Percentiles rank a stretch among this genome's conserved stretches.
Evolutionary conservation across 2,113 vertebrate genomes (phyloP).

Genomic region (Lathamus discolor): DNA sequence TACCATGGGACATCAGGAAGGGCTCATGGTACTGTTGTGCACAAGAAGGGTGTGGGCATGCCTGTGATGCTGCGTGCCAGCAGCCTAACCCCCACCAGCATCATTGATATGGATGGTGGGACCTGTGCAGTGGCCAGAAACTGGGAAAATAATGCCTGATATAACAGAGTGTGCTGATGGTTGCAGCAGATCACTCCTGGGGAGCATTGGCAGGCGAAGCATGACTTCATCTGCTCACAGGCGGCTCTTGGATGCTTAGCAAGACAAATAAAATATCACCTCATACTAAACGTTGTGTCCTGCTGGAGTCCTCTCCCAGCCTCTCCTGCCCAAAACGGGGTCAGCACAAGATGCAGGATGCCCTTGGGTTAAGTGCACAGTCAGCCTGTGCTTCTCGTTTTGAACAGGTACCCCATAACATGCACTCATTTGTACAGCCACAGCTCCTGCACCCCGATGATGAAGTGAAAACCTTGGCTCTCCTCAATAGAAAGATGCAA

Average conservation of each 20-base stretch:
- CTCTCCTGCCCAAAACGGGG: neutral
- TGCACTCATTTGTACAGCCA: neutral
- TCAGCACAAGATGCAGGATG: neutral
- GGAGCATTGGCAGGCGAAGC: neutral
- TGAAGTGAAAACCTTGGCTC: neutral
- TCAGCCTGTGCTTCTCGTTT: neutral
- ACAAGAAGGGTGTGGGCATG: neutral
- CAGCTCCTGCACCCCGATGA: neutral
- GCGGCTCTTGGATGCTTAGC: neutral
- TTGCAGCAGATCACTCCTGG: neutral
- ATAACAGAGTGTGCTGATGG: neutral
- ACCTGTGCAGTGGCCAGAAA: neutral
- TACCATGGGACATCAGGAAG: neutral
- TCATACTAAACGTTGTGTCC: neutral
- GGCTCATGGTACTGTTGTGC: neutral
- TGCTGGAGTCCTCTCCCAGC: neutral
- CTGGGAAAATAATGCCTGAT: neutral
- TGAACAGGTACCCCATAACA: fast-evolving
- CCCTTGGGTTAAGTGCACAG: fast-evolving
- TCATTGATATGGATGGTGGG: fast-evolving
- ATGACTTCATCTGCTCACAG: neutral
- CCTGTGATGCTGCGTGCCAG: neutral
- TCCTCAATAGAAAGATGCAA: neutral
- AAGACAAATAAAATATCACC: neutral
- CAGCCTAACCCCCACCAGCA: neutral